Evolutionary conservation across 2,113 vertebrate genomes (phyloP).

Genomic region (Chionomys nivalis): DNA sequence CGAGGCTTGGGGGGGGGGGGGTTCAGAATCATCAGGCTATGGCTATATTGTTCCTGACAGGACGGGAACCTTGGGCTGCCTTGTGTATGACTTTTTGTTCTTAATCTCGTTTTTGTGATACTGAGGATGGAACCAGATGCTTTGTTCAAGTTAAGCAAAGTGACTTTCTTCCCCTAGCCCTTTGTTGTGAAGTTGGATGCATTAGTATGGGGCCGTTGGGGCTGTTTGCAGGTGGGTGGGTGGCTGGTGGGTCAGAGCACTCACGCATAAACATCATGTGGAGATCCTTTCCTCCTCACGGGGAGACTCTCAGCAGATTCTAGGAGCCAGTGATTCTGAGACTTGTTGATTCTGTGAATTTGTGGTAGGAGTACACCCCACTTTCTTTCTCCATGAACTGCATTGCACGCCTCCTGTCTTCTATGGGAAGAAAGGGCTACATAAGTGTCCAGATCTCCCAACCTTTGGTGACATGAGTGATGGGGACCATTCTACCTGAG

Average conservation of each 20-base stretch:
- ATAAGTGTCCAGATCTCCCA: not conserved
- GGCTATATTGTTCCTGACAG: not conserved
- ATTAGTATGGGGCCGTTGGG: not conserved
- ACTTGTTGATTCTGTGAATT: conserved; percentile 59
- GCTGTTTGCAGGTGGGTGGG: not conserved
- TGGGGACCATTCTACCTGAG: not conserved
- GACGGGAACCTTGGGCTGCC: not conserved
- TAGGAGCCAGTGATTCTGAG: conserved; percentile 61
- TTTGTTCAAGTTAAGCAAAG: not conserved
- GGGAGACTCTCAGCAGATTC: conserved; percentile 33
- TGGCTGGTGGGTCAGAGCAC: not conserved
- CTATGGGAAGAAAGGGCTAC: not conserved
- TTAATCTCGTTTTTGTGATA: not conserved
- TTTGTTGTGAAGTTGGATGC: not conserved
- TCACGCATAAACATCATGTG: not conserved
- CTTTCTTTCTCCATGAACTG: conserved; percentile 49
- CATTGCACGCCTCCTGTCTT: not conserved
- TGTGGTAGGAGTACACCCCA: not conserved
- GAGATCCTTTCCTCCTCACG: conserved; percentile 19
- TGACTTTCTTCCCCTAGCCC: not conserved
- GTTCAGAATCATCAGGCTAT: conserved; percentile 24
- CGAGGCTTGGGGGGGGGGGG: not conserved
- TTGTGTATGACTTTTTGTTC: not conserved
- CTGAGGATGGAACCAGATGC: not conserved
- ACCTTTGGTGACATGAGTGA: not conserved